Base-by-base conservation (phyloP, 2,888 invertebrate species). In the Eucera pruinosa region DNA sequence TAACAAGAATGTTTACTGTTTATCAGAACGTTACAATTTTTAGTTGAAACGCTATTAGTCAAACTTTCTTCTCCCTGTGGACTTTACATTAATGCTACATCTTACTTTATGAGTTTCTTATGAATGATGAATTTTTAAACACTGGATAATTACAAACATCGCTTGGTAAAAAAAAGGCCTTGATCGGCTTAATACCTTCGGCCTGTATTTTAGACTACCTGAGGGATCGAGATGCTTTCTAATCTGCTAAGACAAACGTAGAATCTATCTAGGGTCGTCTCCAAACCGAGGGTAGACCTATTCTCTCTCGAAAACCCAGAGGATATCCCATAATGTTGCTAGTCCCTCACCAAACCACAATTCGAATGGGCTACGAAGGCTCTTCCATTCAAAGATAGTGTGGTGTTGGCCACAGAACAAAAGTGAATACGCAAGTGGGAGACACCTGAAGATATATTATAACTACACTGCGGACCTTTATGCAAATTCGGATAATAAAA, bases 201-300 rank as follows among this genome's bases (percentile, higher is more conserved):
- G n/a, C n/a, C 48, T 43, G 66, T 57, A 55, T 76, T 64, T 58
- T 18, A 6, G 39, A 41, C 48, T 27, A 9, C 39, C 54, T 52
- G 72, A 75, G 67, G 76, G 65, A 60, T 67, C 74, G 55, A 69
- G 76, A 78, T 83, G 76, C 67, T 84, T 89, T 88, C 81, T 85
- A 87, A 89, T 88, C 89, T 89, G 88, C 82, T 86, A 83, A 88
- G 85, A 86, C 83, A 88, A 89, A 87, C 85, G 80, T 78, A 27
- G 60, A 60, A 62, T 80, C 84, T 87, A 87, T 87, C 86, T 87
- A 30, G 66, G 72, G 65, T 75, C 83, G 72, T 52, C 75, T 78
- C 79, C 82, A 81, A 80, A 80, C 79, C 79, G 7, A 65, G 18
- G 25, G 41, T 39, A 45, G 74, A 23, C 77, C 79, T 76, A 85